Evolutionary conservation across 2,797 vertebrate genomes (phyloP), one percentile per base, ranked within the genome.

Genomic region (Crenuchus spilurus): DNA sequence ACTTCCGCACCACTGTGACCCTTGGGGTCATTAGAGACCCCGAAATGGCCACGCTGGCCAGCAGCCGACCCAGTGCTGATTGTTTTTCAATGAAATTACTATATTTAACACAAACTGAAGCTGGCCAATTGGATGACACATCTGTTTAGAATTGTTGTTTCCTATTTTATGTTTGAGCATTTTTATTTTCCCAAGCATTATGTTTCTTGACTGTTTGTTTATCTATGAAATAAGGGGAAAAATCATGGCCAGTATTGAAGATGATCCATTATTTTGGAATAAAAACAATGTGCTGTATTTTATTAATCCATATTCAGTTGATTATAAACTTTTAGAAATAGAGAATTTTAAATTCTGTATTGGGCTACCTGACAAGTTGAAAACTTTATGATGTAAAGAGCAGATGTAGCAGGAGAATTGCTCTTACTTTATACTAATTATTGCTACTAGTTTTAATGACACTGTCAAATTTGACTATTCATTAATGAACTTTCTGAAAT

Each of bases 11-110:
- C 90, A 84, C 80, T 44, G 22, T 78, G 86, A 92, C 91, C 89
- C 85, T 55, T 9, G 58, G 82, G 89, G 90, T 91, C 90, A 88
- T 90, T 90, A 91, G 81, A 84, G 83, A 91, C 69, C 67, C 66
- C 35, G 16, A 82, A 91, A 92, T 87, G 83, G 85, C 83, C 81
- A 77, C 76, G 77, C 80, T 91, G 90, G 89, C 89, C 46, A 74
- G 57, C 81, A 71, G 86, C 88, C 85, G 85, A 86, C 83, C 82
- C 84, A 83, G 71, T 79, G 80, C 83, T 77, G 87, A 87, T 90
- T 90, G 86, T 88, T 91, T 91, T 88, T 87, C 86, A 89, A 89
- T 88, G 83, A 89, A 91, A 91, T 90, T 77, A 88, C 90, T 91
- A 87, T 91, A 90, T 92, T 92, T 92, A 92, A 88, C 83, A 48